A percentile compares a stretch with the other conserved stretches of the same genome.
These are phyloP conservation scores for Toxotes chatareus DNA, from an alignment of 2,113 vertebrate species.

Conservation along the genomic window DNA sequence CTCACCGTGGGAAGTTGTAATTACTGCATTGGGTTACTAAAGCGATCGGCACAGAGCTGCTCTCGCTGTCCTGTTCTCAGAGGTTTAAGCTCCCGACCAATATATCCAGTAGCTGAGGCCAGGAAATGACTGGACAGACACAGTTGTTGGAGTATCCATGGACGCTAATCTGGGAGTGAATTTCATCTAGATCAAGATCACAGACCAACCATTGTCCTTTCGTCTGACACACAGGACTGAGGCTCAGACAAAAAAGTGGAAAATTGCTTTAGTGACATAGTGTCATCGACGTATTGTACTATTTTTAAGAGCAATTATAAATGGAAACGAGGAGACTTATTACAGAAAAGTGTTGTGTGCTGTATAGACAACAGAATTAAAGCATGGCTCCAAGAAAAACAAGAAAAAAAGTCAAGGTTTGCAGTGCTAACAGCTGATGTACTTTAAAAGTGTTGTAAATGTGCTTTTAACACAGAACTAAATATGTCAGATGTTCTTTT, in stretches of 20 bases:
- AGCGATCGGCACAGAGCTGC: conserved; percentile 41
- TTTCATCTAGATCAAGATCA: conserved; percentile 34
- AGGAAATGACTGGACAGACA: conserved; percentile 40
- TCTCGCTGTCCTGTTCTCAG: conserved; percentile 43
- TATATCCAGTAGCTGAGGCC: conserved; percentile 27
- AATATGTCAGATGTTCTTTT: conserved; percentile 9
- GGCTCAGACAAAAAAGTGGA: neutral
- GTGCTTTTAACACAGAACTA: neutral
- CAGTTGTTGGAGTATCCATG: conserved; percentile 8
- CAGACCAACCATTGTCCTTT: conserved; percentile 17
- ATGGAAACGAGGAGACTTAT: neutral
- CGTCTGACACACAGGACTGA: neutral
- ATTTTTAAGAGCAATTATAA: neutral
- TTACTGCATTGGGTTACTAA: conserved; percentile 77
- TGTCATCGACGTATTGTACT: too few species aligned
- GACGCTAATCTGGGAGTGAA: conserved; percentile 19
- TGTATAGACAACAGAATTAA: neutral
- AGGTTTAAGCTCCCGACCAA: conserved; percentile 40
- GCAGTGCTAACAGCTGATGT: neutral
- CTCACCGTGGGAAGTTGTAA: conserved; percentile 77
- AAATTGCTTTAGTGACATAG: neutral
- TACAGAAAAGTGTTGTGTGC: neutral
- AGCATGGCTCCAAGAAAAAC: neutral
- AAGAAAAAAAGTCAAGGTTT: neutral
- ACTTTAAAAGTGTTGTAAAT: neutral